phyloP scores from a whole-genome alignment of 2,113 vertebrate genomes.

The Daubentonia madagascariensis region DNA sequence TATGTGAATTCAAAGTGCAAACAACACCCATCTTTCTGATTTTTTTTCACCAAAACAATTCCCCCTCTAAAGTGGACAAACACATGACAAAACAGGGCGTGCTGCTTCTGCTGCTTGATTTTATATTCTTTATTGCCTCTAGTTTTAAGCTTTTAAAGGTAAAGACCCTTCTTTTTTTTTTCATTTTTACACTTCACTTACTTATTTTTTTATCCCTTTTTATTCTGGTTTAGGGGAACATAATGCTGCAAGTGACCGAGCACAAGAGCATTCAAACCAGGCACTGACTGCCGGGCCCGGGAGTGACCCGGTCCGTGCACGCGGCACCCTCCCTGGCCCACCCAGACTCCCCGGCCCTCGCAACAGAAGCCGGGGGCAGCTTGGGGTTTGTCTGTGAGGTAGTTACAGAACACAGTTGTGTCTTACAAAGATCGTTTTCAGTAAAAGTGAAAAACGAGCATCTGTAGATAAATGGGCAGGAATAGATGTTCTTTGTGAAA shows the following conservation, averaged over 20 bases:
- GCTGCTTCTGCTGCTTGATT: not conserved
- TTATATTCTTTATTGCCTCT: not conserved
- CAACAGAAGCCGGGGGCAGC: rapidly evolving
- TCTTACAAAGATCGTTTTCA: not conserved
- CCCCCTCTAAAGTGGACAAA: not conserved
- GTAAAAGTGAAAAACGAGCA: not conserved
- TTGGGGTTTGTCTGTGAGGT: too few relatives aligned
- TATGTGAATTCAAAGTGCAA: not conserved
- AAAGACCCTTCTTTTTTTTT: not conserved
- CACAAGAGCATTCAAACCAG: not conserved
- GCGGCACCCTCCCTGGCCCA: rapidly evolving
- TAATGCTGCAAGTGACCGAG: not conserved
- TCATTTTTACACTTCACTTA: not conserved
- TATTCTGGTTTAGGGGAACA: not conserved
- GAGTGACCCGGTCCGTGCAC: rapidly evolving
- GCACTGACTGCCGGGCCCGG: too few relatives aligned
- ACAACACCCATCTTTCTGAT: not conserved
- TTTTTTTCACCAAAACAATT: not conserved
- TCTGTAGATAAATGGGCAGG: not conserved
- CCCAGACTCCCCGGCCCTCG: too few relatives aligned
- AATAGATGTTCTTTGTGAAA: not conserved
- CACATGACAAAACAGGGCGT: not conserved
- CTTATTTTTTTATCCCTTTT: not conserved
- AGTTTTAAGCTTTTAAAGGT: not conserved
- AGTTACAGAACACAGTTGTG: not conserved